These are phyloP conservation scores for Allolobophora icterica DNA, from an alignment of 2,888 invertebrate genomes.

Conservation along the genomic window DNA sequence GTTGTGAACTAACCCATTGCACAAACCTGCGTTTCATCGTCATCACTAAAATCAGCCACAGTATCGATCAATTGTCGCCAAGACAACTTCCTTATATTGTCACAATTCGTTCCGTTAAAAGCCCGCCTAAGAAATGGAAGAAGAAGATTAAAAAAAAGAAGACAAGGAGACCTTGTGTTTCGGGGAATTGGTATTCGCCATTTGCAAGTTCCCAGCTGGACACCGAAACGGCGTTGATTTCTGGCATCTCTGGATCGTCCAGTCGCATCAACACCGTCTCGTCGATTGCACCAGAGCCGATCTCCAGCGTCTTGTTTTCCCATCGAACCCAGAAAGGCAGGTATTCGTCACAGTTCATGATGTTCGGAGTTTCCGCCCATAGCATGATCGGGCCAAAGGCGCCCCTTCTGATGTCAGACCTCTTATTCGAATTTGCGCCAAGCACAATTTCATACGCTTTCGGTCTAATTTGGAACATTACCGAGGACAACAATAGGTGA, in stretches of 20 bases:
- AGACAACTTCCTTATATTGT: background rate
- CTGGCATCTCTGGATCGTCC: conserved; percentile 3
- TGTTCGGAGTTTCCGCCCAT: conserved; percentile 30
- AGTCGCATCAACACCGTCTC: background rate
- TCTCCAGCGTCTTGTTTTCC: conserved; percentile 19
- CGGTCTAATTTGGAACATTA: background rate
- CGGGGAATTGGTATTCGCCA: conserved; percentile 26
- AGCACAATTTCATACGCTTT: conserved; percentile 32
- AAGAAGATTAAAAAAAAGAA: background rate
- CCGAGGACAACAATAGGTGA: conserved; percentile 3
- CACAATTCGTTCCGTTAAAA: background rate
- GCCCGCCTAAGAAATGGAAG: background rate
- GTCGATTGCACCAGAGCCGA: conserved; percentile 30
- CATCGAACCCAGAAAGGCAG: conserved; percentile 34
- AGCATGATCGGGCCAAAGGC: background rate
- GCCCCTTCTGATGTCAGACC: conserved; percentile 18
- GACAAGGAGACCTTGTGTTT: conserved; percentile 18
- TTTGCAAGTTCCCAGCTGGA: conserved; percentile 6
- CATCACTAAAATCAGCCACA: no score
- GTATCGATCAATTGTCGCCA: no score
- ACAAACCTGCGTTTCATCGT: no score
- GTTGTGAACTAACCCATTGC: no score
- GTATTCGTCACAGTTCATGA: conserved; percentile 29
- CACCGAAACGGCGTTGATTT: background rate
- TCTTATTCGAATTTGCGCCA: conserved; percentile 28